Base-by-base conservation (phyloP, 2,888 invertebrate genomes). In the Baccha elongata region DNA sequence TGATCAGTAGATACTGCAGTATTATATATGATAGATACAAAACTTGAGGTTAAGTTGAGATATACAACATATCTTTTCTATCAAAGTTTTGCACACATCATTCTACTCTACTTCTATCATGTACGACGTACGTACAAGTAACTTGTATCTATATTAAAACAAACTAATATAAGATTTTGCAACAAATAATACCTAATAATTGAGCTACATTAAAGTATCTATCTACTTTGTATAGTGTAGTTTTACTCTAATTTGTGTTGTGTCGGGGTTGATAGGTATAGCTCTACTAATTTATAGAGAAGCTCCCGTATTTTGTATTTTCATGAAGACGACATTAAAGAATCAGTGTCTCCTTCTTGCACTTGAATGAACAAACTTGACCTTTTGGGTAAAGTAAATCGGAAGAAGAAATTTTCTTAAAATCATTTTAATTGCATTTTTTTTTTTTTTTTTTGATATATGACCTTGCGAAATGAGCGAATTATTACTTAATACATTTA, bases 331-430 rank as follows among this genome's bases (percentile, higher is more conserved):
- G 81, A 72, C 76, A 81, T 81, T 76, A 76, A 71, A 50, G 32
- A 71, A 42, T 35, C 11, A 40, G 19, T 53, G 40, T 58, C 29
- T 42, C 44, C 7, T 29, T 23, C 19, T 6, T 42, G 19, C 26
- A 40, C 52, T 53, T n/a, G n/a, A n/a, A n/a, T n/a, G n/a, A n/a
- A 32, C 15, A 81, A 65, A 81, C 76, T 76, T 81, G 81, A 81
- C 81, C 81, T 75, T 65, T 65, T 23, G 0, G 58, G 8, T 80
- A 64, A 80, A 75, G 15, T 35, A 26, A 53, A 23, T 62, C 2
- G 46, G 11, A 11, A 11, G 0, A n/a, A 17, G 32, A 32, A 17
- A 11, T 8, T 17, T 32, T 32, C 8, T 32, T 8, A 50, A 8
- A 2, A 21, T 10, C n/a, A n/a, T 29, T 50, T 17, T 50, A 29